Conservation (phyloP, 1,140 invertebrate species). For the Cherax quadricarinatus region DNA sequence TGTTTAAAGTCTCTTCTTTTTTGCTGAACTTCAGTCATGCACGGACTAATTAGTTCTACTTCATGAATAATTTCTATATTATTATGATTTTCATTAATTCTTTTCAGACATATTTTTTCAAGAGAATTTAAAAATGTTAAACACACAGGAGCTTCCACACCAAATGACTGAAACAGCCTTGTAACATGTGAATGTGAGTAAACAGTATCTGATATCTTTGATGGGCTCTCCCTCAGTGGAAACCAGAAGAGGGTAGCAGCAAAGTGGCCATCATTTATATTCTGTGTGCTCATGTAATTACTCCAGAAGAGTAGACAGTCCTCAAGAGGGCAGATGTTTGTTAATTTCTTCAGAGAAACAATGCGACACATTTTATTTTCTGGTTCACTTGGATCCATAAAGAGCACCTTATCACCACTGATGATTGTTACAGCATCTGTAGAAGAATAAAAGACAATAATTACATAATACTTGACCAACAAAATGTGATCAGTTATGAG, state of each 20-base stretch:
- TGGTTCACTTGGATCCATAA: constrained; percentile 43
- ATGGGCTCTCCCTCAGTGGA: constrained; percentile 37
- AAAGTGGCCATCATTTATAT: constrained; percentile 7
- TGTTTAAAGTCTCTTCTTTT: background rate
- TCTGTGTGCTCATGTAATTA: constrained; percentile 5
- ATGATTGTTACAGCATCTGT: constrained; percentile 22
- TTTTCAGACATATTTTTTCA: constrained; percentile 15
- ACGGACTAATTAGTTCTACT: background rate
- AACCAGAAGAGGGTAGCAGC: constrained; percentile 49
- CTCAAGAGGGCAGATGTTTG: background rate
- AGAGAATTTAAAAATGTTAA: constrained; percentile 41
- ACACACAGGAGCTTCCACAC: constrained; percentile 13
- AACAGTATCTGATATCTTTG: constrained; percentile 30
- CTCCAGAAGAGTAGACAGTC: background rate
- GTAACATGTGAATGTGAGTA: background rate
- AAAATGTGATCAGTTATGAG: too few relatives aligned
- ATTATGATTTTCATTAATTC: background rate
- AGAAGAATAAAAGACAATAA: background rate
- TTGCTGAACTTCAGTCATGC: background rate
- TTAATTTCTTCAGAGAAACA: constrained; percentile 4
- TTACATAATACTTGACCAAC: background rate
- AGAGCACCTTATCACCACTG: constrained; percentile 30
- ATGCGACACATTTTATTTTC: constrained; percentile 33
- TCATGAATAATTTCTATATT: background rate
- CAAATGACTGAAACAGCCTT: constrained; percentile 23